Conservation (phyloP, 2,797 vertebrate species). For the Numenius phaeopus region DNA sequence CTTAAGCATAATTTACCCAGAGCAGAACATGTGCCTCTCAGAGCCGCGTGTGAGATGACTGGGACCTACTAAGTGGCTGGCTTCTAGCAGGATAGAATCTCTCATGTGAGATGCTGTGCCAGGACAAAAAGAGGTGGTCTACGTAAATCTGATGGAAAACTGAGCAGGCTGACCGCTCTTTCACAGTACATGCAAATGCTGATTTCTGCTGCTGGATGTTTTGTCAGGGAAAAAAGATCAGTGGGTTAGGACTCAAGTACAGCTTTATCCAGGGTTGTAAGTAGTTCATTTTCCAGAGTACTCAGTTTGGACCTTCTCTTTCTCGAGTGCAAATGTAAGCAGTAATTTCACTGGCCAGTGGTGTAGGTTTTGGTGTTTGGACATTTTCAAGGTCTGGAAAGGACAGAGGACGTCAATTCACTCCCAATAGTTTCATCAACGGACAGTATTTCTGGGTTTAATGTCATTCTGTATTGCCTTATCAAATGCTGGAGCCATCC, state of each 20-base stretch:
- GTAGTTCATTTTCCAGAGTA: not conserved
- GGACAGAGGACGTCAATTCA: not conserved
- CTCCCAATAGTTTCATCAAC: not conserved
- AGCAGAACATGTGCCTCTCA: not conserved
- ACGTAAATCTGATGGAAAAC: not conserved
- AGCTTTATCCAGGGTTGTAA: not conserved
- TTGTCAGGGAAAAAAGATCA: not conserved
- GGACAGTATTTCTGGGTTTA: not conserved
- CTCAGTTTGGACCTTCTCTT: not conserved
- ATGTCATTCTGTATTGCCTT: not conserved
- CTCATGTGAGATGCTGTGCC: not conserved
- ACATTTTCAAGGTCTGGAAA: not conserved
- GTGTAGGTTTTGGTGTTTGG: not conserved
- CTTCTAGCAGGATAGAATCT: not conserved
- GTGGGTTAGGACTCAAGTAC: not conserved
- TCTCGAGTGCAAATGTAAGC: not conserved
- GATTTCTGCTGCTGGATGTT: not conserved
- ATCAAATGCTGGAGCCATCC: not conserved
- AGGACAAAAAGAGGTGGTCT: not conserved
- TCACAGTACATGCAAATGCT: not conserved
- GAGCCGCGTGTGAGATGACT: not conserved
- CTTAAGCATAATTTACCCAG: not conserved
- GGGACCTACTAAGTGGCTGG: not conserved
- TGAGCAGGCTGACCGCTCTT: not conserved
- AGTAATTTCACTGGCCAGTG: not conserved